Conservation (phyloP, 2,113 vertebrate genomes). For the Etheostoma spectabile region DNA sequence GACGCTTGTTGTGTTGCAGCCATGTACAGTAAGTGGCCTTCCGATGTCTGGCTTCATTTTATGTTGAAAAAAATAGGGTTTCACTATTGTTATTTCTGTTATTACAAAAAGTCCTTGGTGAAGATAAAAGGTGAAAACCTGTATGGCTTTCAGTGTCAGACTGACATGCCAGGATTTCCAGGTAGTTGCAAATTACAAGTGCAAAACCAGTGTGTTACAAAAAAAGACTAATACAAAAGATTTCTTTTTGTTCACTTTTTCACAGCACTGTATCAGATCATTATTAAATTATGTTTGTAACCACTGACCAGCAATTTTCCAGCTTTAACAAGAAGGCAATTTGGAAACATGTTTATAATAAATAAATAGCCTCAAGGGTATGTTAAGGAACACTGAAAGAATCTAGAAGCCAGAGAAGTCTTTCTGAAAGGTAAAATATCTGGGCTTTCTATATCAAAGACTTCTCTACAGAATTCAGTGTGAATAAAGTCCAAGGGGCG, state of each 20-base stretch:
- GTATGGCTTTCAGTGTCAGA: neutral
- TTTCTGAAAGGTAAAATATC: conserved; percentile 30
- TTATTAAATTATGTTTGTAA: neutral
- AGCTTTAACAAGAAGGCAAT: conserved; percentile 1
- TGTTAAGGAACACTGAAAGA: too few relatives aligned
- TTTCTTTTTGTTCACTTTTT: neutral
- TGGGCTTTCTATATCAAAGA: conserved; percentile 13
- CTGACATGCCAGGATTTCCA: neutral
- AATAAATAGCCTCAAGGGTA: too few relatives aligned
- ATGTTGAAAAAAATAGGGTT: too few relatives aligned
- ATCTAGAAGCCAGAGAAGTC: conserved; percentile 3
- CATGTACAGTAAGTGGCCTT: too few relatives aligned
- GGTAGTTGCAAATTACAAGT: neutral
- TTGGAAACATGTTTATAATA: neutral
- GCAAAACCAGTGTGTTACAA: neutral
- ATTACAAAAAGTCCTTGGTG: too few relatives aligned
- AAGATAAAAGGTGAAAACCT: neutral
- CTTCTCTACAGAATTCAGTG: conserved; percentile 15
- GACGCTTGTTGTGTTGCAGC: too few relatives aligned
- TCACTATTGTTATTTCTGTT: too few relatives aligned
- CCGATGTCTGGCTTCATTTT: too few relatives aligned
- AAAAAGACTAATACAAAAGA: neutral
- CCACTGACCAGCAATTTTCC: neutral
- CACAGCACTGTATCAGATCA: neutral
- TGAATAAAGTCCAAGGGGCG: conserved; percentile 48